Evolutionary conservation across 2,113 vertebrate genomes (phyloP).

Genomic region (Hiodon alosoides): DNA sequence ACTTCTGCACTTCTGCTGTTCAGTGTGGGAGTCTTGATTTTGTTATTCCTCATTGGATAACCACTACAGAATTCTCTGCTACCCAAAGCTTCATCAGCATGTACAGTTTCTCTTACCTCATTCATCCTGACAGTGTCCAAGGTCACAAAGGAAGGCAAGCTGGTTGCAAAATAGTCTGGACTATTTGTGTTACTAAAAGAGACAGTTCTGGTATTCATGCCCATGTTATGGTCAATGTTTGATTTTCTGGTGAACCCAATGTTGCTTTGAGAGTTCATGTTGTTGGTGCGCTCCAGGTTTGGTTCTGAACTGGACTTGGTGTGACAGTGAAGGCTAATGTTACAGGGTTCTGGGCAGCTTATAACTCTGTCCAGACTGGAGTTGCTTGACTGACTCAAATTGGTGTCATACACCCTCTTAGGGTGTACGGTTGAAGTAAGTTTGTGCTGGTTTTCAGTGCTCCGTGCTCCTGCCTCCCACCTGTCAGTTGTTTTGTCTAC

Average conservation of each 20-base stretch:
- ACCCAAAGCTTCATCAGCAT: neutral
- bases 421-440: neutral
- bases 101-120: neutral
- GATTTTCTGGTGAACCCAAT: neutral
- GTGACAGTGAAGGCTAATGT: neutral
- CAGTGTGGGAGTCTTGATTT: neutral
- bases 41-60: neutral
- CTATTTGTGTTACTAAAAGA: neutral
- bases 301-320: neutral
- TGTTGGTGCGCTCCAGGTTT: neutral
- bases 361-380: neutral
- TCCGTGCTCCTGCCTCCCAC: slow-evolving; percentile 10
- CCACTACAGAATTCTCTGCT: neutral
- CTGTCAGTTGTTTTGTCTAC: too few species aligned
- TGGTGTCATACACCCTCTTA: neutral
- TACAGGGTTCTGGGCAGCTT: neutral
- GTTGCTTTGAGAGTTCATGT: neutral
- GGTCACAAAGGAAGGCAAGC: neutral
- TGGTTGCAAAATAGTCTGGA: neutral
- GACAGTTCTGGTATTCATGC: neutral
- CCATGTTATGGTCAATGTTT: neutral
- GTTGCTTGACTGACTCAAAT: neutral
- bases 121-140: neutral
- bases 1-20: neutral
- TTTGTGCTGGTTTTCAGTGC: slow-evolving; percentile 5